Evolutionary conservation across 1,140 invertebrate species (phyloP), one percentile per base, ranked within the genome.

Genomic region (Charaxes varanes): DNA sequence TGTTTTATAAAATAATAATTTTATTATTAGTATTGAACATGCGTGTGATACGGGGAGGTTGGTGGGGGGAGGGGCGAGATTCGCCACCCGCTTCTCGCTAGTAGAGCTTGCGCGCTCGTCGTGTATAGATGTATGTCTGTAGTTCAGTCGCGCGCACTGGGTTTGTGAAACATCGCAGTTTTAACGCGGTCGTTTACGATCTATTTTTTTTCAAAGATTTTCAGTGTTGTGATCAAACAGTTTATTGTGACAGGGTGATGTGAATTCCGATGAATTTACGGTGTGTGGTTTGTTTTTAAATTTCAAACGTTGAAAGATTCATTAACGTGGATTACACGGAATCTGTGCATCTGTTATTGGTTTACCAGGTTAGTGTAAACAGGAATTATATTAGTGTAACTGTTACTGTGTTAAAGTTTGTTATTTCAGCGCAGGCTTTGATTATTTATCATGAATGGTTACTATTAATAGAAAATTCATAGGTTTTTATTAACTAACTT

Each of bases 71-170:
- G 12, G 12, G 11, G 10, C 17, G 30, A 15, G 19, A 34, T 48
- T 37, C 41, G 43, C 47, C 55, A n/a, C n/a, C n/a, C n/a, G n/a
- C n/a, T n/a, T n/a, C n/a, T n/a, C n/a, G n/a, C n/a, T n/a, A 65
- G 62, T 65, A 42, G 50, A 35, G 58, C 57, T 38, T 49, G 15
- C 34, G 12, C 45, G 49, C 36, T 42, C 53, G 30, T 52, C 17
- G 16, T 2, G 38, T 18, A 6, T 12, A 17, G 45, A 13, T 27
- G 62, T 59, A 10, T 18, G 22, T 14, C 27, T 18, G 3, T 15
- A 30, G 3, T 6, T 32, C 15, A 30, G 35, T 17, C 23, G 11
- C 10, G n/a, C 6, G 12, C 7, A 8, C 6, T 23, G 22, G 6
- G 7, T 18, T 2, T 12, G 28, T 15, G 12, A 17, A 24, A 51